Evolutionary conservation across 2,113 vertebrate genomes (phyloP), one percentile per base, ranked within the genome.

Genomic region (Chitala chitala): DNA sequence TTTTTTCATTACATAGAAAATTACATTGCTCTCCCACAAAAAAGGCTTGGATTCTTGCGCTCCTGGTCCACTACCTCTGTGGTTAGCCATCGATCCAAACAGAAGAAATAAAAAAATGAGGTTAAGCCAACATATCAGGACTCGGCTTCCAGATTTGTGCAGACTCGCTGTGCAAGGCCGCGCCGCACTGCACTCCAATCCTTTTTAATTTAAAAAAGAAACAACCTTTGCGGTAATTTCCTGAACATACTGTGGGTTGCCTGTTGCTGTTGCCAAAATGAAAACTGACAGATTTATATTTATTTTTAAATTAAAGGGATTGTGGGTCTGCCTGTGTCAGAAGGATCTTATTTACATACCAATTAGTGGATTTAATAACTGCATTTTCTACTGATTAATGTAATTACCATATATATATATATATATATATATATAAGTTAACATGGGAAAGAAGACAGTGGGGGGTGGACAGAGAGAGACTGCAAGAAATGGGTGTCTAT

Each of bases 251-350:
- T 79, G 50, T 31, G 74, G 73, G 55, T 75, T 69, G 64, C 65
- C 78, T 50, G 42, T 50, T 69, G 71, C 78, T 73, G 31, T 71
- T 38, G 59, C 74, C 36, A 29, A 78, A 83, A 83, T 81, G 81
- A 86, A 80, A 80, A 82, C 64, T 80, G 85, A 80, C 75, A 63
- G 78, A 71, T 86, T 86, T 82, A 72, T 76, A 82, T 83, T 82
- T 80, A 76, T 79, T 80, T 75, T 78, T 77, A 82, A 79, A 83
- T 82, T 74, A 77, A 74, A 69, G 71, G 53, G 58, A 81, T 80
- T 81, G 53, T 75, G 73, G 78, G 75, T 48, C 74, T 73, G 76
- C 79, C 72, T 68, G 20, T 72, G 72, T 81, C 69, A 75, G 71
- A 79, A 29, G 51, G 58, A 78, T 73, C 75, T 75, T 81, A 74